These are phyloP conservation scores for Parapristionchus giblindavisi DNA, from an alignment of 2,888 invertebrate species.

Conservation along the genomic window DNA sequence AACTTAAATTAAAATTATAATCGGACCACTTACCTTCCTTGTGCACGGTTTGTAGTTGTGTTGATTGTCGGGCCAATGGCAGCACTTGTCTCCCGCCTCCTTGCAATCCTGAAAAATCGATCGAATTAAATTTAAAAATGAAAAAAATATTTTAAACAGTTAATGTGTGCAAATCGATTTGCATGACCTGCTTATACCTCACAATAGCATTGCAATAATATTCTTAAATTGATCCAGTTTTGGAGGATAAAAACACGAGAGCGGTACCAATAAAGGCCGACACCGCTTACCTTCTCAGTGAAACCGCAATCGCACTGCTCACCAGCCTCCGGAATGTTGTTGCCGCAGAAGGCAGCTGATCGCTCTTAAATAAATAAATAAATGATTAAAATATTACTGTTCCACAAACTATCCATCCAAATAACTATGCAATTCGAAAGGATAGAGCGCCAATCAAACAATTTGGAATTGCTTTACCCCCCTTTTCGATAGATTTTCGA, in stretches of 20 bases:
- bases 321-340: constrained; percentile 95
- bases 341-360: constrained; percentile 96
- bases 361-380: constrained; percentile 78
- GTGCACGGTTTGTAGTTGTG: constrained; percentile 75
- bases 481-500: no score
- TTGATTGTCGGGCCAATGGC: constrained; percentile 76
- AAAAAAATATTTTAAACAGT: background rate
- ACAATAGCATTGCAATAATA: no score
- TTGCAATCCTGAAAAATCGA: constrained; percentile 81
- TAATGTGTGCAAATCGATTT: no score
- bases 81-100: constrained; percentile 74
- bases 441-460: background rate
- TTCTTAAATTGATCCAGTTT: background rate
- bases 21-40: constrained; percentile 76
- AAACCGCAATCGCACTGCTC: constrained; percentile 99
- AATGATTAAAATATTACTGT: background rate
- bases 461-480: no score
- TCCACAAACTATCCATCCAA: background rate
- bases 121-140: constrained; percentile 81
- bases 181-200: no score
- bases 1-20: no score
- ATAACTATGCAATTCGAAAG: background rate
- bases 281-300: constrained; percentile 39
- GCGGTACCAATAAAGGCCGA: no score
- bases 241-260: background rate